Conservation (phyloP, 2,888 invertebrate species). For the Erebia epiphron region DNA sequence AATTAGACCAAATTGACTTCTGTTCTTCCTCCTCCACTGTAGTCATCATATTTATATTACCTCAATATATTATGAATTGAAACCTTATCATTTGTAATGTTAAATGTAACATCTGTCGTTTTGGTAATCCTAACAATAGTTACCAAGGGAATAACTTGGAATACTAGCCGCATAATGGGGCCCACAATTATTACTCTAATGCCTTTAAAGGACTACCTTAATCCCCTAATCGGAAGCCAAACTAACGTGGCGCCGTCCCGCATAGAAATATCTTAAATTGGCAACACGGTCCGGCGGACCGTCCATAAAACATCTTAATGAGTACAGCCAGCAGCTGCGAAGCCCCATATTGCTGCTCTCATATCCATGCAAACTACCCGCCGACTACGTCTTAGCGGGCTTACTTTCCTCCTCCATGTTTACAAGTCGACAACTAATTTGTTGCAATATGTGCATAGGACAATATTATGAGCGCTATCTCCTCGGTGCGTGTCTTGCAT, state of each 20-base stretch:
- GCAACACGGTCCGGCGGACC: conserved; percentile 80
- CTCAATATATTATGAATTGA: not conserved
- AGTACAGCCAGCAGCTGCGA: conserved; percentile 81
- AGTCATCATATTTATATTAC: conserved; percentile 13
- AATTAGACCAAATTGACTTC: conserved; percentile 63
- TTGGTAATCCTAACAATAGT: conserved; percentile 38
- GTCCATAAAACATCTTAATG: conserved; percentile 84
- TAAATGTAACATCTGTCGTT: conserved; percentile 13
- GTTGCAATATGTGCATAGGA: conserved; percentile 84
- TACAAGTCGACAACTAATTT: conserved; percentile 83
- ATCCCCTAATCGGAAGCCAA: conserved; percentile 82
- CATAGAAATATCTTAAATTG: conserved; percentile 84
- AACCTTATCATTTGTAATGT: conserved; percentile 3
- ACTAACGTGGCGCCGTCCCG: conserved; percentile 79
- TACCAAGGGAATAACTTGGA: conserved; percentile 54
- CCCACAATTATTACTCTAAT: conserved; percentile 79
- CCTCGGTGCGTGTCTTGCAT: conserved; percentile 81
- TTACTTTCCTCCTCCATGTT: conserved; percentile 78
- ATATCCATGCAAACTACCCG: conserved; percentile 83
- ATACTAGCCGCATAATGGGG: conserved; percentile 73
- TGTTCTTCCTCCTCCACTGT: conserved; percentile 27
- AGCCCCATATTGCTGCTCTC: conserved; percentile 80
- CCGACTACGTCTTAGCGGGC: conserved; percentile 76
- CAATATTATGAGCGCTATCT: conserved; percentile 80
- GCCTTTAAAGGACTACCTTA: conserved; percentile 80